Percentiles rank a stretch among this genome's conserved stretches.
These are phyloP conservation scores for Cantharis nigra DNA, from an alignment of 2,888 invertebrate genomes.

Conservation along the genomic window DNA sequence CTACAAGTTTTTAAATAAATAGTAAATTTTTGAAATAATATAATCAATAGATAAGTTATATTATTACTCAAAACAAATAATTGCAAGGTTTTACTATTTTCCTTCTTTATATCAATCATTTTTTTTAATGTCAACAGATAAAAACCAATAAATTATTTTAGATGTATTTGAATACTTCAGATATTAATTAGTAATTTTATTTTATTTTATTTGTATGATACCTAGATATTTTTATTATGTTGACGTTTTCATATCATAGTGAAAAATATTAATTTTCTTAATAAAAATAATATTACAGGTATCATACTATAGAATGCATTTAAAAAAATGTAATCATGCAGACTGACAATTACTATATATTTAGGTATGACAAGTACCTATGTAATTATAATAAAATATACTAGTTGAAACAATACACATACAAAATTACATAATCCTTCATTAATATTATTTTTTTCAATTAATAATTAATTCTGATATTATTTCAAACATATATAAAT, in stretches of 20 bases:
- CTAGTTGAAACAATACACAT: neutral
- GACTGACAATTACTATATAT: too few relatives aligned
- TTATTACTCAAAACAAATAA: neutral
- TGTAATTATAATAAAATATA: neutral
- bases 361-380: neutral
- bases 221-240: neutral
- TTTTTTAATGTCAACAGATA: neutral
- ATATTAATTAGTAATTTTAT: neutral
- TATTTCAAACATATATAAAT: neutral
- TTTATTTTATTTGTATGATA: neutral
- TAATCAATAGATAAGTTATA: neutral
- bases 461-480: neutral
- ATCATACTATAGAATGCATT: neutral
- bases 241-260: neutral
- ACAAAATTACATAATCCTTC: neutral
- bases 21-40: neutral
- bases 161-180: too few relatives aligned
- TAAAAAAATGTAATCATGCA: neutral
- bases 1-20: neutral
- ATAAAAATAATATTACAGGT: too few relatives aligned
- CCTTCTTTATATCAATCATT: too few relatives aligned
- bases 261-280: too few relatives aligned
- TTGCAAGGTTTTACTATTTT: neutral
- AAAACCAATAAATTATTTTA: neutral
- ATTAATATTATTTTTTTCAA: too few relatives aligned